Conservation (phyloP, 2,797 vertebrate genomes). For the Ispidina picta region DNA sequence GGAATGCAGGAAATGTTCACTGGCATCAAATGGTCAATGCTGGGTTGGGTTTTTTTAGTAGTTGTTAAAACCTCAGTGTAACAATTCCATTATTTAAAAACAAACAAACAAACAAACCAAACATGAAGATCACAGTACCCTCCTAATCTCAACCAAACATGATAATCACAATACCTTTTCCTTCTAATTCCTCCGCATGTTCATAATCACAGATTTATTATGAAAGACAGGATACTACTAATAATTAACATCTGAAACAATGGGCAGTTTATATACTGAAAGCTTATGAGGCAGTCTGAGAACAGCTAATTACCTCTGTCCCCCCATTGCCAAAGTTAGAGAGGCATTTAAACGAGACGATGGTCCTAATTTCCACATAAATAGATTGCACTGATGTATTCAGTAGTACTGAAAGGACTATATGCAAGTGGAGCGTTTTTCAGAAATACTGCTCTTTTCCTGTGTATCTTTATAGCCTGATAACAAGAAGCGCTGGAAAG, state of each 20-base stretch:
- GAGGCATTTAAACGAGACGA: not conserved
- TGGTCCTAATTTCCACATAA: not conserved
- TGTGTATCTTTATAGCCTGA: not conserved
- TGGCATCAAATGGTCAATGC: accelerated
- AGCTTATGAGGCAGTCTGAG: not conserved
- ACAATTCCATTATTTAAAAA: not conserved
- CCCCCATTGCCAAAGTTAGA: not conserved
- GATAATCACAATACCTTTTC: not conserved
- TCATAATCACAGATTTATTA: not conserved
- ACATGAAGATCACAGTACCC: not conserved
- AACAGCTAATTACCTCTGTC: not conserved
- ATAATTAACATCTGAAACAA: not conserved
- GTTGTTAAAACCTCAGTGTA: not conserved
- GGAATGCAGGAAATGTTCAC: not conserved
- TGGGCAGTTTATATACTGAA: not conserved
- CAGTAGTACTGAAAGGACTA: not conserved
- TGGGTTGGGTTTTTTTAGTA: not conserved
- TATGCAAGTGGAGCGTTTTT: not conserved
- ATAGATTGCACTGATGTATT: not conserved
- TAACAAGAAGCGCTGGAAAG: not conserved
- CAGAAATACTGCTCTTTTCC: not conserved
- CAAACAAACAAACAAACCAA: not conserved
- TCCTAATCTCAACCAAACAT: not conserved
- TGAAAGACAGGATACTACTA: not conserved
- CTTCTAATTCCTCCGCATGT: not conserved